A percentile compares a stretch with the other conserved stretches of the same genome.
Evolutionary conservation across 2,888 invertebrate genomes (phyloP).

Genomic region (Scotopteryx bipunctaria): DNA sequence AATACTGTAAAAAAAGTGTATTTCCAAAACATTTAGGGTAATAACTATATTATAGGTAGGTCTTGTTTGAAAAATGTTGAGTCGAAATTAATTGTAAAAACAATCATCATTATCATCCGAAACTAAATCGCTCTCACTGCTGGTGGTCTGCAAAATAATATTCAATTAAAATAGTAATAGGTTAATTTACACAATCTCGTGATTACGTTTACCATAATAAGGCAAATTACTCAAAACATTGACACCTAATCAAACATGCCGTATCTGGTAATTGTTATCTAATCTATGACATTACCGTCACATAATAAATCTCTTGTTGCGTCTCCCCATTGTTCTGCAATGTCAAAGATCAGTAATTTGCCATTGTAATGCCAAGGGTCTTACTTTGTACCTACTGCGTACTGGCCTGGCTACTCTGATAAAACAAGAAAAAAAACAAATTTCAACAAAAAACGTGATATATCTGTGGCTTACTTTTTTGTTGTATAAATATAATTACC

Average conservation of each 20-base stretch:
- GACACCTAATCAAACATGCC: constrained; percentile 17
- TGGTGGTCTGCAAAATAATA: too few species aligned
- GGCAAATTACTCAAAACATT: constrained; percentile 14
- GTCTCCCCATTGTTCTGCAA: constrained; percentile 74
- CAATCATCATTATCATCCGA: too few species aligned
- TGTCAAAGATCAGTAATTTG: constrained; percentile 82
- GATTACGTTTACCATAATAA: neutral
- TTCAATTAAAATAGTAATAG: too few species aligned
- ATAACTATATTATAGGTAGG: too few species aligned
- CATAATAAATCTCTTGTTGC: constrained; percentile 61
- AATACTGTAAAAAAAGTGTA: neutral
- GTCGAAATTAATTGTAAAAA: too few species aligned
- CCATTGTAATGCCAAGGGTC: constrained; percentile 66
- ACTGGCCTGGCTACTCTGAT: constrained; percentile 37
- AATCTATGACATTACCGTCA: constrained; percentile 57
- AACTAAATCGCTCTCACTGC: neutral
- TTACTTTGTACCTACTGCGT: constrained; percentile 31
- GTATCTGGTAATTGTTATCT: constrained; percentile 31
- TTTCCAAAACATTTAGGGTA: too few species aligned
- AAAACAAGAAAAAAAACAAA: constrained; percentile 46
- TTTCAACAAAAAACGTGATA: constrained; percentile 49
- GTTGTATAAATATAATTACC: too few species aligned
- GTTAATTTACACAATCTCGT: neutral
- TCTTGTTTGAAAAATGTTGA: too few species aligned
- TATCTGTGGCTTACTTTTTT: constrained; percentile 44